Percentiles rank a stretch among this genome's conserved stretches.
These are phyloP conservation scores for Zaprionus lachaisei DNA, from an alignment of 1,140 invertebrate genomes.

Conservation along the genomic window DNA sequence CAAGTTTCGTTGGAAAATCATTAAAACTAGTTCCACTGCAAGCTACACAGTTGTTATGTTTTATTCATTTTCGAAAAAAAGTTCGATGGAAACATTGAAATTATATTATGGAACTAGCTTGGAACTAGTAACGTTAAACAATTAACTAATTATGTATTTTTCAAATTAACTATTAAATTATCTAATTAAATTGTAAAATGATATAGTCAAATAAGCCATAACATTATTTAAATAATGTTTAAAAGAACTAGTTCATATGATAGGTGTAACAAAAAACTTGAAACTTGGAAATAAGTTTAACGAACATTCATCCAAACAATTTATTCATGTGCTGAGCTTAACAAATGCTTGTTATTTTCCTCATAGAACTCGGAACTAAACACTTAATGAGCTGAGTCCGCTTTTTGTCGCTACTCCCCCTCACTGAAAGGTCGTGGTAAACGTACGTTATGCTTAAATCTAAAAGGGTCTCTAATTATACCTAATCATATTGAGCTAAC, in stretches of 20 bases:
- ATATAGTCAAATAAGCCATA: neutral
- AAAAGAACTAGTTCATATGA: neutral
- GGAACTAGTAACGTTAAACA: too few species aligned
- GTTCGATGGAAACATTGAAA: too few species aligned
- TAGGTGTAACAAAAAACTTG: neutral
- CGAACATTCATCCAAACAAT: neutral
- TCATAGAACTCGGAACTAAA: neutral
- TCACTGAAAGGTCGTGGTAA: neutral
- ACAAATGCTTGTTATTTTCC: neutral
- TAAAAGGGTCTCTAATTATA: constrained; percentile 11
- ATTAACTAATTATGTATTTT: too few species aligned
- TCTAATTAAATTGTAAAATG: neutral
- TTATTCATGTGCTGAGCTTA: neutral
- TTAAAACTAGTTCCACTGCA: neutral
- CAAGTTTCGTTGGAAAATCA: too few species aligned
- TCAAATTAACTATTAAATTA: too few species aligned
- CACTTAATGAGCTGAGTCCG: neutral
- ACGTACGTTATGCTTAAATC: constrained; percentile 10
- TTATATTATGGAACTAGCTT: too few species aligned
- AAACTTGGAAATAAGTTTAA: neutral
- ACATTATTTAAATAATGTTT: neutral
- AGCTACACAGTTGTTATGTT: too few species aligned
- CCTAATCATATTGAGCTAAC: neutral
- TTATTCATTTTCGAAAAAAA: too few species aligned
- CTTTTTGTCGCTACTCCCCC: neutral